Evolutionary conservation across 2,797 vertebrate genomes (phyloP), one percentile per base, ranked within the genome.

Genomic region (Phaenicophaeus curvirostris): DNA sequence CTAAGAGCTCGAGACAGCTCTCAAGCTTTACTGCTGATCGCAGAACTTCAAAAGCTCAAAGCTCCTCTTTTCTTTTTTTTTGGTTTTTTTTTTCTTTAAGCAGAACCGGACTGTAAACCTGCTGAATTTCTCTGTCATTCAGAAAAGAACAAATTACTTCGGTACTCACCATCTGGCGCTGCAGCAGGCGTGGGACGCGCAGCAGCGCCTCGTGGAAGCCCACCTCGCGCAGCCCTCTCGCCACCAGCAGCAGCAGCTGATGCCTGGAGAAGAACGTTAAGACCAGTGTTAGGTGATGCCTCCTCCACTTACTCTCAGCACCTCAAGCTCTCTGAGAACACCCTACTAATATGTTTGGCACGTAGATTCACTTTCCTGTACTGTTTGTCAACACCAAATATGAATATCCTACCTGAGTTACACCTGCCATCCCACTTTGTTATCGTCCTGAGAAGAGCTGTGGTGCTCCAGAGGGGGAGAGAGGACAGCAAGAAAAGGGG

Each of bases 11-110:
- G 68, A 86, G 69, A 66, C 42, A 72, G 54, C 15, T 83, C 68
- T 72, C 42, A 58, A 66, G n/a, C 75, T 94, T 93, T 68, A 90
- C 58, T 69, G 7, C 33, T 72, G 51, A 80, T 61, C 72, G 65
- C 65, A 89, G n/a, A 80, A 84, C 69, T 93, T 85, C 50, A 68
- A 83, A 91, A 75, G 62, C 21, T 87, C 46, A 75, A 46, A 71
- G 13, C 18, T 63, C 0, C 4, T 11, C 13, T 13, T 10, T 59
- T n/a, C n/a, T n/a, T n/a, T n/a, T n/a, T 9, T 55, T 16, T 28
- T 23, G 39, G 9, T 39, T n/a, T 5, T 18, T 37, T n/a, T 12
- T 66, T 48, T 54, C 81, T 59, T 39, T 11, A 25, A 53, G 48
- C 27, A 63, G 21, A 75, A 39, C 54, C 15, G 20, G 35, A 61